phyloP scores from a whole-genome alignment of 2,888 invertebrate species.

The Pheosia tremula region DNA sequence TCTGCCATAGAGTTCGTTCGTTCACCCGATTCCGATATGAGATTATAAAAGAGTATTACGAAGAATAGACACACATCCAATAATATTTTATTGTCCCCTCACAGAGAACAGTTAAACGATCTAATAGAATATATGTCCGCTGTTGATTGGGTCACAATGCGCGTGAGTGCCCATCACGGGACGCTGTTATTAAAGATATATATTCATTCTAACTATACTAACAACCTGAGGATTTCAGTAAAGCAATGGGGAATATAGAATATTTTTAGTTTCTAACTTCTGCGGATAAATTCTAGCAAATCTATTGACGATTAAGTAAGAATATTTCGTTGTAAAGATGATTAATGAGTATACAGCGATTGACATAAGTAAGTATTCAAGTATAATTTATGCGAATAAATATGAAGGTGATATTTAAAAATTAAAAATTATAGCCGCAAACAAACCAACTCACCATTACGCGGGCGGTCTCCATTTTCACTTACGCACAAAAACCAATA shows the following conservation, averaged over 20 bases:
- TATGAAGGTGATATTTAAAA: no score
- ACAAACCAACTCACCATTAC: slow-evolving; percentile 66
- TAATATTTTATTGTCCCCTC: slow-evolving; percentile 59
- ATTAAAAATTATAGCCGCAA: neutral
- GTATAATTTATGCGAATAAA: no score
- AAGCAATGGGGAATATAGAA: neutral
- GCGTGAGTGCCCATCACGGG: slow-evolving; percentile 51
- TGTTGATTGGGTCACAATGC: slow-evolving; percentile 77
- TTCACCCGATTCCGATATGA: neutral
- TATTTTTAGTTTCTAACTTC: neutral
- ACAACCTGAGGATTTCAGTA: neutral
- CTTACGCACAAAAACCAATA: slow-evolving; percentile 73
- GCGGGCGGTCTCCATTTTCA: slow-evolving; percentile 60
- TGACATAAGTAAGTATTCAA: no score
- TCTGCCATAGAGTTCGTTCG: neutral
- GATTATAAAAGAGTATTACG: neutral
- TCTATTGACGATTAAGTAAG: no score
- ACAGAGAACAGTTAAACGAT: slow-evolving; percentile 69
- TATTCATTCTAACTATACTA: neutral
- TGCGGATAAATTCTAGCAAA: no score
- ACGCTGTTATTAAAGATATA: slow-evolving; percentile 12
- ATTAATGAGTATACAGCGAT: no score
- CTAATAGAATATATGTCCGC: slow-evolving; percentile 68
- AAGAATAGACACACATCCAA: slow-evolving; percentile 19
- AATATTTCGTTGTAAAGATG: no score